Conservation (phyloP, 2,113 vertebrate species). For the Chunga burmeisteri region DNA sequence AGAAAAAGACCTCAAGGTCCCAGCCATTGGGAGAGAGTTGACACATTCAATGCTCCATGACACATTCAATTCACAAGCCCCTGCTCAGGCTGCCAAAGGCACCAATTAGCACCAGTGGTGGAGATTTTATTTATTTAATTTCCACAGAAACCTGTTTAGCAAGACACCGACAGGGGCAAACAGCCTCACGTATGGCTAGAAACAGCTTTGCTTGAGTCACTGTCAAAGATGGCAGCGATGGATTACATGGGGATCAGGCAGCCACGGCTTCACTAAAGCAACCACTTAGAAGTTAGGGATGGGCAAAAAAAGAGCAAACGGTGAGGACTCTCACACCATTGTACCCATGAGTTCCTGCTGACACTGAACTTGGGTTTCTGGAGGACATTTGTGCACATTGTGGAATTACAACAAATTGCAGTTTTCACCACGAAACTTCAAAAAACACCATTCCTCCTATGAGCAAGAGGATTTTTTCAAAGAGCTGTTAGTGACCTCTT, state of each 20-base stretch:
- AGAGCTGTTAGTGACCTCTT: background rate
- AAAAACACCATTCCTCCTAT: background rate
- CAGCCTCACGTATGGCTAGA: background rate
- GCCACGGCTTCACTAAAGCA: background rate
- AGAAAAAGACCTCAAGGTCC: constrained; percentile 49
- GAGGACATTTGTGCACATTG: accelerated
- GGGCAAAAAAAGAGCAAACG: background rate
- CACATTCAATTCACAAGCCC: constrained; percentile 48
- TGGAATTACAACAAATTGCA: background rate
- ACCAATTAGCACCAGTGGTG: constrained; percentile 51
- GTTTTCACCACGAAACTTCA: background rate
- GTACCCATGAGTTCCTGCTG: background rate
- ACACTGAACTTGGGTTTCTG: background rate
- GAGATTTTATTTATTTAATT: constrained; percentile 53
- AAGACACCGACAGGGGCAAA: background rate
- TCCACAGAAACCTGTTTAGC: constrained; percentile 42
- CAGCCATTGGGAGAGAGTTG: constrained; percentile 29
- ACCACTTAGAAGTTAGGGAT: background rate
- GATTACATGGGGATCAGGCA: background rate
- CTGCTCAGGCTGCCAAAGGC: constrained; percentile 44
- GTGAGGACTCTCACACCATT: background rate
- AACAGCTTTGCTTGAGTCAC: background rate
- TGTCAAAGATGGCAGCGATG: background rate
- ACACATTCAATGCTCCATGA: constrained; percentile 62
- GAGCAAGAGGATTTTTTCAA: background rate